phyloP scores from a whole-genome alignment of 2,113 vertebrate genomes.

The Raphicerus campestris region DNA sequence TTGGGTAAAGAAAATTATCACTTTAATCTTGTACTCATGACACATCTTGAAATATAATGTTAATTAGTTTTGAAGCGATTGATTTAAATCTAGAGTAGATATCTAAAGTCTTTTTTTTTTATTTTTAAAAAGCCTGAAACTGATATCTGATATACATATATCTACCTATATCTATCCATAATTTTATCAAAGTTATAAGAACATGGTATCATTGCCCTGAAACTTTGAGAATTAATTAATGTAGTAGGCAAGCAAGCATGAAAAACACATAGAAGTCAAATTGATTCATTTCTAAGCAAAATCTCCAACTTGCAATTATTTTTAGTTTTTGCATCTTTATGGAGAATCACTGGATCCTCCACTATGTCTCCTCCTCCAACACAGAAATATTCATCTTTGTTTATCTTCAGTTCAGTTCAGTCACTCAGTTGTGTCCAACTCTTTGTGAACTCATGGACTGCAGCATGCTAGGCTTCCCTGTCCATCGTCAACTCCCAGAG shows the following conservation, averaged over 20 bases:
- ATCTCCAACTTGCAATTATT: not conserved
- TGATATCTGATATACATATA: not conserved
- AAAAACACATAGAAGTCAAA: not conserved
- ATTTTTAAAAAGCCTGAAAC: not conserved
- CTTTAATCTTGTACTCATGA: not conserved
- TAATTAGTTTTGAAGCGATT: not conserved
- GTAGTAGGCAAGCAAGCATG: not conserved
- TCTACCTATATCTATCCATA: not conserved
- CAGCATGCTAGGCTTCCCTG: not conserved
- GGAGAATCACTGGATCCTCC: not conserved
- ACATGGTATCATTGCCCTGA: not conserved
- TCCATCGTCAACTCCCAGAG: not conserved
- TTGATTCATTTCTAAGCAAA: not conserved
- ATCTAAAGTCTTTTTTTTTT: not conserved
- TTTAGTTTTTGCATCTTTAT: not conserved
- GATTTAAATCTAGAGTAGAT: not conserved
- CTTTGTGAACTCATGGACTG: not conserved
- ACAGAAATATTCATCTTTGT: not conserved
- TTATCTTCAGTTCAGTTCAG: not conserved
- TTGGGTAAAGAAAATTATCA: not conserved
- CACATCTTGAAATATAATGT: not conserved
- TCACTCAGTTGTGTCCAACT: not conserved
- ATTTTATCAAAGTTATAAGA: not conserved
- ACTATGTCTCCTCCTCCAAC: not conserved
- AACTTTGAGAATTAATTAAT: not conserved